Conservation (phyloP, 2,888 invertebrate species). For the Heliothis peltigera region DNA sequence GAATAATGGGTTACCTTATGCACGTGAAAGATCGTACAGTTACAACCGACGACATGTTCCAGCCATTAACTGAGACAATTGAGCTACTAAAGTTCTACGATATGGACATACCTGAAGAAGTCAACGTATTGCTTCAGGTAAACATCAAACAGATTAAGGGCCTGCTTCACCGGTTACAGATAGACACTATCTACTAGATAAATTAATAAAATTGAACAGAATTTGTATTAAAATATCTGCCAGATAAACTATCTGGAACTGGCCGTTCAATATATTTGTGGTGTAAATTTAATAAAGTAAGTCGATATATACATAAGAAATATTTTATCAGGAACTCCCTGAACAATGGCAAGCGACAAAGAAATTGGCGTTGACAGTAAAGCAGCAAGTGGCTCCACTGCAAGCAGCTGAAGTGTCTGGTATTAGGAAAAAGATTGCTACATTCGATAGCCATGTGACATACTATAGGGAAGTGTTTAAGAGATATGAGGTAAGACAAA, state of each 20-base stretch:
- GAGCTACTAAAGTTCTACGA: conserved; percentile 98
- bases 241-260: too few relatives aligned
- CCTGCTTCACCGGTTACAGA: too few relatives aligned
- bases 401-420: conserved; percentile 98
- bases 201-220: too few relatives aligned
- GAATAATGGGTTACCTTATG: conserved; percentile 97
- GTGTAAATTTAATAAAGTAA: too few relatives aligned
- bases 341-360: conserved; percentile 99
- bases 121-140: conserved; percentile 96
- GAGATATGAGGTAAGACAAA: conserved; percentile 88
- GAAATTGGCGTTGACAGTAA: conserved; percentile 96
- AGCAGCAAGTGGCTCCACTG: conserved; percentile 98
- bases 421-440: conserved; percentile 95
- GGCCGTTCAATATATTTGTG: too few relatives aligned
- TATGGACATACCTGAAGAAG: conserved; percentile 98
- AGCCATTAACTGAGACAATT: conserved; percentile 97
- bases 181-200: too few relatives aligned
- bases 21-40: conserved; percentile 97
- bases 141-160: background rate
- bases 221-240: too few relatives aligned
- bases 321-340: conserved; percentile 93
- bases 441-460: conserved; percentile 95
- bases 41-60: conserved; percentile 98
- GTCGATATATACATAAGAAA: too few relatives aligned
- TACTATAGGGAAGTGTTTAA: conserved; percentile 97